Base-by-base conservation (phyloP, 1,140 invertebrate species). In the Cyclargus thomasi region DNA sequence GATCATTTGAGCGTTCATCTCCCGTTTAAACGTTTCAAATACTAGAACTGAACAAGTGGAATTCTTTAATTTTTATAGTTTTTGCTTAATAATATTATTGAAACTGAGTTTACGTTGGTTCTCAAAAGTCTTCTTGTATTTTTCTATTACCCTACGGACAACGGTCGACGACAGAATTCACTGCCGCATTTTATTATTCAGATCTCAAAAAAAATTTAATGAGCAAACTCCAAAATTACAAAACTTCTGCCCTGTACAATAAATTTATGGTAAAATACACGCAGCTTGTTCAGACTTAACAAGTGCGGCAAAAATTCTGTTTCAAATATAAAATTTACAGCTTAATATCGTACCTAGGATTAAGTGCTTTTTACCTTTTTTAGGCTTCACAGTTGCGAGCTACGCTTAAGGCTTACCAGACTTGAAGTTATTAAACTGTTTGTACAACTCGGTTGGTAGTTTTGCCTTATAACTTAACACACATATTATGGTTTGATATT, bases 341-440 rank as follows among this genome's bases (percentile, higher is more conserved):
- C 39, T 47, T 47, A 47, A 47, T 47, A 47, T 47, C 39, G 39
- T 47, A 47, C 39, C 39, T 47, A 47, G 39, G 39, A 47, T 47
- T 47, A 47, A 47, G 39, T 14, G 39, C 39, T 47, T 47, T 47
- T 47, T 47, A 47, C 39, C 39, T 47, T 47, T 47, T 47, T 47
- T 47, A 47, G 39, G 39, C 39, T 47, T 47, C 39, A 47, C 39
- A 47, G 39, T 47, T 47, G 39, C 39, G 39, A 29, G 29, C 29
- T 29, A 8, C 29, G 39, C 39, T 47, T 47, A 47, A 47, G 39
- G 39, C 39, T 47, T 47, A 47, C 39, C 10, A 47, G 39, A 47
- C 39, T 47, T 47, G 39, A 47, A 47, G 39, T 47, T 47, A 47
- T 47, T 47, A 47, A 47, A 14, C 39, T 47, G 39, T 47, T 47